phyloP scores from a whole-genome alignment of 1,140 invertebrate species.

The Calliopsis andreniformis region DNA sequence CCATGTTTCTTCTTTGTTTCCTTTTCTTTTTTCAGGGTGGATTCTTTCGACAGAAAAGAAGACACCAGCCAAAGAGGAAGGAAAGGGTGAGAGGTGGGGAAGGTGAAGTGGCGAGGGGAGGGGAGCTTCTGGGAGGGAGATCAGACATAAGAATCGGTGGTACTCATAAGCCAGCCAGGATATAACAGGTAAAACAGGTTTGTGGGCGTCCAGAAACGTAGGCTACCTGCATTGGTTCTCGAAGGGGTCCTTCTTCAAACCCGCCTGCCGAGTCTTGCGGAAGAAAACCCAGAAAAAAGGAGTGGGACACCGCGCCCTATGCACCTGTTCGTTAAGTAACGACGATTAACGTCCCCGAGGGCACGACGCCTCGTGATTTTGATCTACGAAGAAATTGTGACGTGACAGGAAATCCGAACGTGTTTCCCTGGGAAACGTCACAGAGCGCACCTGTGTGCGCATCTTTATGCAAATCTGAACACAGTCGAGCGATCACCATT shows the following conservation, averaged over 20 bases:
- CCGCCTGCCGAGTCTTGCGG: constrained; percentile 68
- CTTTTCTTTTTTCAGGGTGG: background rate
- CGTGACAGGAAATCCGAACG: background rate
- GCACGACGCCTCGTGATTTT: background rate
- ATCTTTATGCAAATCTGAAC: background rate
- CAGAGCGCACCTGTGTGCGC: background rate
- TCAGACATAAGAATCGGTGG: constrained; percentile 42
- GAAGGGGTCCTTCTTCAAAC: constrained; percentile 49
- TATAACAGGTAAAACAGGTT: constrained; percentile 81
- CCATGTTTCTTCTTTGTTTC: background rate
- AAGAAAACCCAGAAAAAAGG: constrained; percentile 63
- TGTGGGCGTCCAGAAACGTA: constrained; percentile 75
- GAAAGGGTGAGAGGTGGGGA: background rate
- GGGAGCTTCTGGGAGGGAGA: constrained; percentile 15
- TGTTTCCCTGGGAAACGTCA: too few species aligned
- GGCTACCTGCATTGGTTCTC: constrained; percentile 75
- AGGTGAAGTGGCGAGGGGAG: too few species aligned
- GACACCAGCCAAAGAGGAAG: background rate
- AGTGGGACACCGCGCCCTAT: constrained; percentile 42
- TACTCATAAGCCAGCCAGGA: constrained; percentile 64
- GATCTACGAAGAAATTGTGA: background rate
- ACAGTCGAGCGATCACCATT: too few species aligned
- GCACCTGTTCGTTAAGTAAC: constrained; percentile 36
- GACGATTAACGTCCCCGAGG: constrained; percentile 14
- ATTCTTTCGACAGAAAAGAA: constrained; percentile 3